Conservation (phyloP, 2,113 vertebrate species). For the Indicator indicator region DNA sequence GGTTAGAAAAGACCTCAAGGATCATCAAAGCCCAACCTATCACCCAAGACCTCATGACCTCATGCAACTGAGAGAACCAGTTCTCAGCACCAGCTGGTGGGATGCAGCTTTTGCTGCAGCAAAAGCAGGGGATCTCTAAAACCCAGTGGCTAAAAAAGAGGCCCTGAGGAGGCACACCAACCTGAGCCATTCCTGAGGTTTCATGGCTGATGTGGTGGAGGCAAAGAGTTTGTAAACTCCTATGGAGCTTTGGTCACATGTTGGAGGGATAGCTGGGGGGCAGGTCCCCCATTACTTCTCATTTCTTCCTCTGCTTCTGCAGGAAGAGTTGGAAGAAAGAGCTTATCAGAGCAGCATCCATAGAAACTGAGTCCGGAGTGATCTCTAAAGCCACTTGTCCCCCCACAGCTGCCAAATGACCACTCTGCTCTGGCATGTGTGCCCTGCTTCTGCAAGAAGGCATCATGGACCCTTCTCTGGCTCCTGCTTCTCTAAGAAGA, state of each 20-base stretch:
- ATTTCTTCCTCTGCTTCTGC: background rate
- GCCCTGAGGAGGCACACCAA: background rate
- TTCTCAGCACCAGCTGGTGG: background rate
- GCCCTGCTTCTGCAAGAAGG: background rate
- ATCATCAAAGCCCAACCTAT: no score
- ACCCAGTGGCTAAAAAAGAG: background rate
- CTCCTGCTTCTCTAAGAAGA: background rate
- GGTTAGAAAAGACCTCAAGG: no score
- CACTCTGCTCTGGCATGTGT: background rate
- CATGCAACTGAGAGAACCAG: background rate
- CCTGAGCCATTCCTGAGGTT: background rate
- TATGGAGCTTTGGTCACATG: background rate
- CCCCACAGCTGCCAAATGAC: background rate
- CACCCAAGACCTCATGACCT: no score
- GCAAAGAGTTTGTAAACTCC: background rate
- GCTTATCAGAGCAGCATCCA: background rate
- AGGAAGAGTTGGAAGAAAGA: background rate
- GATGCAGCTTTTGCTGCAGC: background rate
- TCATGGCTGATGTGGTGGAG: background rate
- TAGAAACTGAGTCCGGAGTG: background rate
- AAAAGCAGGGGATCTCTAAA: background rate
- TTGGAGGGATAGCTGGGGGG: background rate
- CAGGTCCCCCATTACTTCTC: background rate
- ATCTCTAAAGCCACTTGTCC: background rate
- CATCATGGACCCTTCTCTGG: background rate